phyloP scores from a whole-genome alignment of 1,140 invertebrate genomes.

The Palaemon carinicauda region DNA sequence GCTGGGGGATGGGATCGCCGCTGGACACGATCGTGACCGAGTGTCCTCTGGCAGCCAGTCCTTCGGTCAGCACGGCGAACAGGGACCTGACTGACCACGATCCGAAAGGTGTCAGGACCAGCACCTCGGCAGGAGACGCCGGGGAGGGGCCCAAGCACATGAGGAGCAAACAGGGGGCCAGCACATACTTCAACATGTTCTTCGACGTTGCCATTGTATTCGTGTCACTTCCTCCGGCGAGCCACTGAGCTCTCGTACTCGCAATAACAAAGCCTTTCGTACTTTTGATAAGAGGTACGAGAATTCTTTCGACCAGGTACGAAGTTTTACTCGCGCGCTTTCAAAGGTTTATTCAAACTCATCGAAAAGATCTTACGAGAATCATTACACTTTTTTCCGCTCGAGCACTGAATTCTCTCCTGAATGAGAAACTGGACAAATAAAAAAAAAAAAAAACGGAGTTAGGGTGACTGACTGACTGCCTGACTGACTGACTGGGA shows the following conservation, averaged over 20 bases:
- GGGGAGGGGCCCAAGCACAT: not conserved
- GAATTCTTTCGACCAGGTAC: too few relatives aligned
- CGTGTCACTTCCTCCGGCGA: too few relatives aligned
- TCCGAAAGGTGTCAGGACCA: constrained; percentile 48
- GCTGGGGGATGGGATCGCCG: constrained; percentile 21
- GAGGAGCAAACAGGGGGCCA: not conserved
- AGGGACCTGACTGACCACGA: constrained; percentile 47
- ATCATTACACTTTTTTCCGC: too few relatives aligned
- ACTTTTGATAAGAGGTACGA: not conserved
- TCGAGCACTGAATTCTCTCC: too few relatives aligned
- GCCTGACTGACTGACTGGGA: not conserved
- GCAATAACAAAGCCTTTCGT: not conserved
- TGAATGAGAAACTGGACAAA: too few relatives aligned
- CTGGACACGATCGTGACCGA: constrained; percentile 42
- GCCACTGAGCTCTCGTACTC: not conserved
- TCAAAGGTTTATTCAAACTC: too few relatives aligned
- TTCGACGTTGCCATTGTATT: too few relatives aligned
- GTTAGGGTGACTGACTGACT: not conserved
- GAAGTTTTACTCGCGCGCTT: too few relatives aligned
- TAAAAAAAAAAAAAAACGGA: not conserved
- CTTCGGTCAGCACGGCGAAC: constrained; percentile 41
- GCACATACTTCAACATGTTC: not conserved
- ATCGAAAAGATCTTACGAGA: too few relatives aligned
- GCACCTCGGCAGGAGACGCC: not conserved
- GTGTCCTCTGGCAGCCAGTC: constrained; percentile 29